Conservation (phyloP, 2,888 invertebrate species). For the Rhogogaster chlorosoma region DNA sequence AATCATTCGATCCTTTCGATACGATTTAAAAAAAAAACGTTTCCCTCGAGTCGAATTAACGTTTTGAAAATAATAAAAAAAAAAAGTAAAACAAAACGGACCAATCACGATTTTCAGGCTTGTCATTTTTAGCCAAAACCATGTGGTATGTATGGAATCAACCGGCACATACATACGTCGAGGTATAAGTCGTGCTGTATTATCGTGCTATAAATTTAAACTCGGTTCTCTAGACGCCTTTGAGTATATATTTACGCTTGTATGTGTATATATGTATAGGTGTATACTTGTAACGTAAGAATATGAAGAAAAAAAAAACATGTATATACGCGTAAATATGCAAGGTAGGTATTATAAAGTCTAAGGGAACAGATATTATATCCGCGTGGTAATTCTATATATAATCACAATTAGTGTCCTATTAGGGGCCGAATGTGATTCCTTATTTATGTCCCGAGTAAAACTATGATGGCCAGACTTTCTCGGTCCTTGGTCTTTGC, state of each 20-base stretch:
- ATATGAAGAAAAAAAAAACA: not conserved
- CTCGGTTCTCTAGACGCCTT: not conserved
- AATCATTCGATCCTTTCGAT: conserved; percentile 51
- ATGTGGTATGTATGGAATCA: not conserved
- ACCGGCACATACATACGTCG: not conserved
- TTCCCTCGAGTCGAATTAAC: not conserved
- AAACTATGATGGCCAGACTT: not conserved
- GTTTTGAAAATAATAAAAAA: too few relatives aligned
- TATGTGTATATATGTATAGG: not conserved
- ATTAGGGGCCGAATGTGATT: conserved; percentile 62
- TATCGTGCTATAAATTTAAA: conserved; percentile 5
- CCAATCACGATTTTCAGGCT: not conserved
- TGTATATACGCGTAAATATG: conserved; percentile 52
- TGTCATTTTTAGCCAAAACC: not conserved
- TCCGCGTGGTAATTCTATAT: conserved; percentile 62
- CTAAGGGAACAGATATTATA: conserved; percentile 55
- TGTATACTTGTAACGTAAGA: too few relatives aligned
- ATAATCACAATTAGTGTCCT: conserved; percentile 69
- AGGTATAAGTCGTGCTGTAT: not conserved
- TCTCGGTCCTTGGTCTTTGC: not conserved
- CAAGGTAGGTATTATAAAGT: conserved; percentile 65
- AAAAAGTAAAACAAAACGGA: too few relatives aligned
- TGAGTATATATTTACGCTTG: not conserved
- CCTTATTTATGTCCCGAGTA: conserved; percentile 62
- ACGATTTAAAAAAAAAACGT: not conserved